Percentiles rank a stretch among this genome's conserved stretches.
phyloP scores from a whole-genome alignment of 2,797 vertebrate genomes.

The Arrhamphus sclerolepis region DNA sequence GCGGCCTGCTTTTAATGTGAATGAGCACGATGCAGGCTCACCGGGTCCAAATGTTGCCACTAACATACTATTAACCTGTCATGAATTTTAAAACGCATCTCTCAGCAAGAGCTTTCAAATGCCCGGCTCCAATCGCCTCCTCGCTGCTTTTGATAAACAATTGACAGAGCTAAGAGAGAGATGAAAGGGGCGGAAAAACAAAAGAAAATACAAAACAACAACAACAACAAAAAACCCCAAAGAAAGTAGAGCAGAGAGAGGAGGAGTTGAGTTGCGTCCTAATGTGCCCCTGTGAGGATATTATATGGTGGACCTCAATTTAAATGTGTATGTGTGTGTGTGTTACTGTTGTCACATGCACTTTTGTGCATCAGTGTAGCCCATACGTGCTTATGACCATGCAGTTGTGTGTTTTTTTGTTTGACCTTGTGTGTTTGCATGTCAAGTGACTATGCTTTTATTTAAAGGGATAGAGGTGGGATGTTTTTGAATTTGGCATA shows the following conservation, averaged over 20 bases:
- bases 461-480: constrained; percentile 25
- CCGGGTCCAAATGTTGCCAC: constrained; percentile 76
- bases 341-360: constrained; percentile 30
- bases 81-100: constrained; percentile 82
- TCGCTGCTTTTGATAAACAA: constrained; percentile 82
- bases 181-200: constrained; percentile 72
- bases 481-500: constrained; percentile 44
- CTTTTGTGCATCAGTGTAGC: constrained; percentile 21
- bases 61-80: constrained; percentile 85
- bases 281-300: constrained; percentile 43
- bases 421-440: constrained; percentile 27
- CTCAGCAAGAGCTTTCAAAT: constrained; percentile 72
- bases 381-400: constrained; percentile 14
- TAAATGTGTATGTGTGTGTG: constrained; percentile 23
- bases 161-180: constrained; percentile 81
- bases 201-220: too few relatives aligned
- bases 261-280: constrained; percentile 34
- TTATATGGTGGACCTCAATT: constrained; percentile 49
- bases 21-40: constrained; percentile 66
- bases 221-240: too few relatives aligned
- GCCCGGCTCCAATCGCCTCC: constrained; percentile 62
- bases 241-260: constrained; percentile 6
- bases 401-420: constrained; percentile 10
- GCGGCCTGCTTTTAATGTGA: constrained; percentile 81
- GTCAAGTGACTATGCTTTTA: constrained; percentile 54